phyloP scores from a whole-genome alignment of 2,888 invertebrate species.

The Sesia apiformis region DNA sequence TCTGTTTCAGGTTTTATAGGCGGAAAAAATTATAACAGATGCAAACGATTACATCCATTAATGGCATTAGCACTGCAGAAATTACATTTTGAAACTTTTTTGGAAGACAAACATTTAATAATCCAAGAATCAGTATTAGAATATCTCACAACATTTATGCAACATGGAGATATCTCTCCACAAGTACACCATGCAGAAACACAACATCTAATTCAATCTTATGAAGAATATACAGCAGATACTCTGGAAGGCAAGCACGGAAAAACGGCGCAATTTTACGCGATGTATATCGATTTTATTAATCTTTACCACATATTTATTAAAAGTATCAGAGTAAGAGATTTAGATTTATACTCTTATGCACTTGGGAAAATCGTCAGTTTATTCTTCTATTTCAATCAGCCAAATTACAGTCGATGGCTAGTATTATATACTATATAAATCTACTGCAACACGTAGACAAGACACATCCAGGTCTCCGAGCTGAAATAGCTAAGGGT shows the following conservation, averaged over 20 bases:
- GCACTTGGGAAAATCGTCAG: slow-evolving; percentile 11
- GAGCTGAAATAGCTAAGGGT: slow-evolving; percentile 3
- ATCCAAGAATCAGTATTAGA: slow-evolving; percentile 14
- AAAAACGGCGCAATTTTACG: slow-evolving; percentile 14
- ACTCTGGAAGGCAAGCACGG: slow-evolving; percentile 11
- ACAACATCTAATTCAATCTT: slow-evolving; percentile 24
- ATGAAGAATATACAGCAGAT: slow-evolving; percentile 14
- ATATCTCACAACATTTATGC: slow-evolving; percentile 31
- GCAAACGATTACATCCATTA: slow-evolving; percentile 23
- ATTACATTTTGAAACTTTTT: slow-evolving; percentile 21
- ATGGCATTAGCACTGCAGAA: slow-evolving; percentile 15
- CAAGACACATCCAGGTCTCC: slow-evolving; percentile 12
- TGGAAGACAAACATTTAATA: slow-evolving; percentile 11
- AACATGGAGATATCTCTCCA: slow-evolving; percentile 29
- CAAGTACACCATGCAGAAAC: slow-evolving; percentile 21
- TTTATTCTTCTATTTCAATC: slow-evolving; percentile 16
- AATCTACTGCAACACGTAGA: slow-evolving; percentile 3
- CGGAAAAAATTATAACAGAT: slow-evolving; percentile 24
- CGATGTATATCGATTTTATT: slow-evolving; percentile 12
- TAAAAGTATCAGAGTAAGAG: slow-evolving; percentile 15
- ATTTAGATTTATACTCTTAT: slow-evolving; percentile 13
- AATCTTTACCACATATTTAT: slow-evolving; percentile 12
- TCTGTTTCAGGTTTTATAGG: slow-evolving; percentile 21
- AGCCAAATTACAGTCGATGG: slow-evolving; percentile 7
- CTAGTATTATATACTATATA: slow-evolving; percentile 4